phyloP scores from a whole-genome alignment of 2,797 vertebrate species.

The Rallus crepitans region DNA sequence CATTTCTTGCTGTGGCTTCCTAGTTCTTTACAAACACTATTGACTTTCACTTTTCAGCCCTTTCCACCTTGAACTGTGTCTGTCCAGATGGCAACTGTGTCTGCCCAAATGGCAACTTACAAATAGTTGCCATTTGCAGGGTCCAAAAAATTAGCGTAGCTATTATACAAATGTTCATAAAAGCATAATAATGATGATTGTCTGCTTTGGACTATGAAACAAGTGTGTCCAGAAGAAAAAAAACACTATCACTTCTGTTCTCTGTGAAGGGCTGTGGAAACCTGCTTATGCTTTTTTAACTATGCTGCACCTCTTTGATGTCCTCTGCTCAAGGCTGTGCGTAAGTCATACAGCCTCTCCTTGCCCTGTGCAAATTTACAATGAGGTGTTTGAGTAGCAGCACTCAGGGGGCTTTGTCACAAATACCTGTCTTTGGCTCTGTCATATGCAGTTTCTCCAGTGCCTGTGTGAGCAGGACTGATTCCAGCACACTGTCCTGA shows the following conservation, averaged over 20 bases:
- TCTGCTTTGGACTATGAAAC: background rate
- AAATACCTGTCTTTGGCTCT: background rate
- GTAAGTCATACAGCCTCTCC: background rate
- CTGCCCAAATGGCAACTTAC: background rate
- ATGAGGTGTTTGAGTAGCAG: background rate
- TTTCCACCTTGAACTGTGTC: background rate
- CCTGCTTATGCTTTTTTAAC: background rate
- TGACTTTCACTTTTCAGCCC: background rate
- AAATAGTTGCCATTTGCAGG: background rate
- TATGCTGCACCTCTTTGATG: background rate
- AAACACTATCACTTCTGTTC: fast-evolving
- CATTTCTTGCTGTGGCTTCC: background rate
- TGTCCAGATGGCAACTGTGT: background rate
- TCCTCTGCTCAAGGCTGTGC: background rate
- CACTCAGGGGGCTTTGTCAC: background rate
- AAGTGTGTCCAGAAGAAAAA: background rate
- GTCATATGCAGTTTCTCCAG: background rate
- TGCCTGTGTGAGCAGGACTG: background rate
- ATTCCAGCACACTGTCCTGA: background rate
- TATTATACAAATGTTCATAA: background rate
- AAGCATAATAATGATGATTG: background rate
- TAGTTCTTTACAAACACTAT: background rate
- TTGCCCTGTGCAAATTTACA: background rate
- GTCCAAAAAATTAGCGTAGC: background rate
- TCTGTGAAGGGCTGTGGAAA: background rate